phyloP scores from a whole-genome alignment of 2,888 invertebrate genomes.

The Miltochrista miniata region DNA sequence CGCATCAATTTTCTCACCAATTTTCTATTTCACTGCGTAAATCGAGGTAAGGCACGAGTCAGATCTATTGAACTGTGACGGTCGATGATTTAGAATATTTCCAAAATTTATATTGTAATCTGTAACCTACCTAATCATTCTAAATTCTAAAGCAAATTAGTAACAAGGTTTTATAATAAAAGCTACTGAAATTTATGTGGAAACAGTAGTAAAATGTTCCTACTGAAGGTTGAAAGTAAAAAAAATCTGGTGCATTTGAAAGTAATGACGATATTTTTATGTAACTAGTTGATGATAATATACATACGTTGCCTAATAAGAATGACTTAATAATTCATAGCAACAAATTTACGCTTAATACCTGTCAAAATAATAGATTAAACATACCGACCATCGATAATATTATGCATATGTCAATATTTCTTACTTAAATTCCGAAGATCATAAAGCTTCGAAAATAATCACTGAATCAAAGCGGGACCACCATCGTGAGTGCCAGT shows the following conservation, averaged over 20 bases:
- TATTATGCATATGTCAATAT: neutral
- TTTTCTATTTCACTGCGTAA: constrained; percentile 73
- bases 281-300: too few relatives aligned
- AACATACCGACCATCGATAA: neutral
- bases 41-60: constrained; percentile 74
- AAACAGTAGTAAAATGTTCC: too few relatives aligned
- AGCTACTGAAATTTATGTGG: too few relatives aligned
- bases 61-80: constrained; percentile 50
- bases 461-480: constrained; percentile 37
- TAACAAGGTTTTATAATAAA: too few relatives aligned
- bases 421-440: constrained; percentile 22
- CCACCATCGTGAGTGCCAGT: constrained; percentile 53
- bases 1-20: constrained; percentile 76
- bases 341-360: too few relatives aligned
- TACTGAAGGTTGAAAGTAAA: too few relatives aligned
- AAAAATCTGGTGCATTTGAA: too few relatives aligned
- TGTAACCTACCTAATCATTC: constrained; percentile 9
- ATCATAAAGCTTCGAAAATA: constrained; percentile 20
- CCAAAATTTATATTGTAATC: neutral
- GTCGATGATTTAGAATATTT: constrained; percentile 10
- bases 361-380: too few relatives aligned
- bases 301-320: too few relatives aligned
- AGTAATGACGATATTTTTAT: too few relatives aligned
- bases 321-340: too few relatives aligned
- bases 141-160: too few relatives aligned